A percentile compares a stretch with the other conserved stretches of the same genome.
These are phyloP conservation scores for Griposia aprilina DNA, from an alignment of 2,888 invertebrate genomes.

Conservation along the genomic window DNA sequence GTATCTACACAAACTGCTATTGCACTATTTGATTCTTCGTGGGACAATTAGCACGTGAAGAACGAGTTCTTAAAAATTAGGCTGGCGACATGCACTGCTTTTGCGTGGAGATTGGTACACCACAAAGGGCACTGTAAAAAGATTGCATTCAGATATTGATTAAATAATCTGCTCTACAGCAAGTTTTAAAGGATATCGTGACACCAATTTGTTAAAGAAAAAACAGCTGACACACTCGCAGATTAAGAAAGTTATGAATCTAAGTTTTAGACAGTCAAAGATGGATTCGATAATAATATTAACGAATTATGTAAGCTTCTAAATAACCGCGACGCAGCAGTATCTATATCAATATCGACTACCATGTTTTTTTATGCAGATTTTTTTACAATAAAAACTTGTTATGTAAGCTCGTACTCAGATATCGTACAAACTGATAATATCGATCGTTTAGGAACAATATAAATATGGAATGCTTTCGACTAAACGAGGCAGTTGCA, in stretches of 20 bases:
- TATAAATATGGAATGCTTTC: neutral
- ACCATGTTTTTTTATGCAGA: constrained; percentile 42
- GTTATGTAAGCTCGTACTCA: constrained; percentile 28
- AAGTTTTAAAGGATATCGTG: constrained; percentile 23
- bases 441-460: neutral
- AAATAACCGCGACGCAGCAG: constrained; percentile 9
- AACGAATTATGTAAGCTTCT: constrained; percentile 47
- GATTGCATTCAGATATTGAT: neutral
- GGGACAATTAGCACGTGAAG: neutral
- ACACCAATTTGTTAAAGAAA: constrained; percentile 26
- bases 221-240: constrained; percentile 14
- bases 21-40: too few species aligned
- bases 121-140: neutral
- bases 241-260: constrained; percentile 29
- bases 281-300: constrained; percentile 47
- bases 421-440: neutral
- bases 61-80: neutral
- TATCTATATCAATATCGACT: constrained; percentile 11
- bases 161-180: constrained; percentile 9
- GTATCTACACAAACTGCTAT: neutral
- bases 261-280: constrained; percentile 25
- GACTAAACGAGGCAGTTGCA: neutral
- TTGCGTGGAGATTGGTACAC: neutral
- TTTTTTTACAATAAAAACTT: constrained; percentile 32
- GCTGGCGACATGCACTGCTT: neutral